phyloP scores from a whole-genome alignment of 1,140 invertebrate species.

The Phymorhynchus buccinoides region DNA sequence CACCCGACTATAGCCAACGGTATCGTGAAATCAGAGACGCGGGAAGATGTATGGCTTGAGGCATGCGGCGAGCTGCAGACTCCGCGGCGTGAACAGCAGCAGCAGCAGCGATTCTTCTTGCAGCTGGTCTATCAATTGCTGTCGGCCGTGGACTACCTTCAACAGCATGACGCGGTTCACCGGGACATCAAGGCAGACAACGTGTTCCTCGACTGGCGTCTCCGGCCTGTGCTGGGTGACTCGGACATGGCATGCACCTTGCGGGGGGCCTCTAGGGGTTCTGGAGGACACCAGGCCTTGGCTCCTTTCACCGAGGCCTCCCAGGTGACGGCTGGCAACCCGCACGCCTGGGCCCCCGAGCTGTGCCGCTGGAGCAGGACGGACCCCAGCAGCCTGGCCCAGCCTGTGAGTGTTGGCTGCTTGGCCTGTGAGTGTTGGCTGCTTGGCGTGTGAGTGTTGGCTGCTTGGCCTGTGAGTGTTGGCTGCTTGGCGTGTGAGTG shows the following conservation, averaged over 20 bases:
- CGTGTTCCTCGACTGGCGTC: slow-evolving; percentile 51
- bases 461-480: too few species aligned
- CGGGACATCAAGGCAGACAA: slow-evolving; percentile 59
- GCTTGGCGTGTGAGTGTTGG: too few species aligned
- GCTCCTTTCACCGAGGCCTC: neutral
- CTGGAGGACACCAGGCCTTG: neutral
- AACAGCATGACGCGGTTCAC: slow-evolving; percentile 49
- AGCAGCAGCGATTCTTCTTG: slow-evolving; percentile 45
- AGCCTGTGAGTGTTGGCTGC: slow-evolving; percentile 39
- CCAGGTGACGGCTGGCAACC: slow-evolving; percentile 44
- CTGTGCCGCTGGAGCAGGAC: slow-evolving; percentile 32
- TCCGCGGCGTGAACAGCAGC: slow-evolving; percentile 18
- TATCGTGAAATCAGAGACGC: too few species aligned
- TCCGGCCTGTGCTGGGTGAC: slow-evolving; percentile 52
- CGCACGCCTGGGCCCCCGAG: slow-evolving; percentile 50
- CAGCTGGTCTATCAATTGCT: slow-evolving; percentile 55
- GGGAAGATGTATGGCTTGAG: too few species aligned
- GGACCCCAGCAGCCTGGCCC: slow-evolving; percentile 26
- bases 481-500: too few species aligned
- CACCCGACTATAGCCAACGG: too few species aligned
- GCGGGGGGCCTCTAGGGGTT: neutral
- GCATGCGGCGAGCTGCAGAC: neutral
- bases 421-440: too few species aligned
- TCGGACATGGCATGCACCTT: slow-evolving; percentile 45
- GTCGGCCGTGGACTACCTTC: slow-evolving; percentile 47